Conservation (phyloP, 2,888 invertebrate species). For the Sabatieria punctata region DNA sequence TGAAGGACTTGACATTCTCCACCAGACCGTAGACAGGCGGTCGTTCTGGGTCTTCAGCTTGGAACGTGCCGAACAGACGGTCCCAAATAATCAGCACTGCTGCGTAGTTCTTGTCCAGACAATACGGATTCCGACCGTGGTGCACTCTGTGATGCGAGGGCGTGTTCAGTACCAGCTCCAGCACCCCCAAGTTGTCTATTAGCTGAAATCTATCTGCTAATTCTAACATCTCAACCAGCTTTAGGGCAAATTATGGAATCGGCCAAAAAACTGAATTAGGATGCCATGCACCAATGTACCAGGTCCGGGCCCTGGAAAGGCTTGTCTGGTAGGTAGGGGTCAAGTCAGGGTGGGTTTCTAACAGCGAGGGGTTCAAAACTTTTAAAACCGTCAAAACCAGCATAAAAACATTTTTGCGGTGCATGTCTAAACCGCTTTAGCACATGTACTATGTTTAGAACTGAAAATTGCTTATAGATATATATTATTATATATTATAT, state of each 20-base stretch:
- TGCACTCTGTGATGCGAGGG: constrained; percentile 66
- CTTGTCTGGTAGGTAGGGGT: no score
- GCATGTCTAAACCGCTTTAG: no score
- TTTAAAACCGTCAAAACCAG: no score
- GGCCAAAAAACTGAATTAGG: background rate
- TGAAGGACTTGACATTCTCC: constrained; percentile 21
- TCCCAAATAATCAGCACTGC: constrained; percentile 74
- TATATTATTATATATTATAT: no score
- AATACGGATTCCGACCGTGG: constrained; percentile 60
- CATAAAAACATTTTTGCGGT: no score
- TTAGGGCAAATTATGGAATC: background rate
- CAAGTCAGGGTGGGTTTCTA: no score
- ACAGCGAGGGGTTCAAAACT: no score
- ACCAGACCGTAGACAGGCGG: constrained; percentile 53
- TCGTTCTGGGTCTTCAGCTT: constrained; percentile 52
- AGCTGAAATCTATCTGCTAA: constrained; percentile 17
- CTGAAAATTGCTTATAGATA: no score
- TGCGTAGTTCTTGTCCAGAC: constrained; percentile 79
- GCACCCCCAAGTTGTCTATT: constrained; percentile 57
- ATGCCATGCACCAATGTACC: no score
- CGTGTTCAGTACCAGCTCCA: constrained; percentile 70
- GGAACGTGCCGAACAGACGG: constrained; percentile 44
- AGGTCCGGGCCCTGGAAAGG: no score
- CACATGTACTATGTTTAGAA: no score
- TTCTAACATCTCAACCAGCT: constrained; percentile 1